phyloP scores from a whole-genome alignment of 2,797 vertebrate genomes.

The Ibycter americanus region DNA sequence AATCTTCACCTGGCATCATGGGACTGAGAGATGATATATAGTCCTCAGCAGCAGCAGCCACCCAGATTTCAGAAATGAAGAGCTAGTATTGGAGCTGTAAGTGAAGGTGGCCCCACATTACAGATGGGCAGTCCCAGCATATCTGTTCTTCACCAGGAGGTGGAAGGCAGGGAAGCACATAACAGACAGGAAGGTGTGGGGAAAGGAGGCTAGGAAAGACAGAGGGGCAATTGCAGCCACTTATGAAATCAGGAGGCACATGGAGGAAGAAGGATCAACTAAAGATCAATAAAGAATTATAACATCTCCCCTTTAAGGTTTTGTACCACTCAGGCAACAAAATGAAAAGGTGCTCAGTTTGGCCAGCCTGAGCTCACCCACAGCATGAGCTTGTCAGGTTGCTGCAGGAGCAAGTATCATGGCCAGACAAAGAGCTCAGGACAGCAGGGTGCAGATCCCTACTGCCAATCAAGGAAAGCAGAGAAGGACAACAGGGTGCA shows the following conservation, averaged over 20 bases:
- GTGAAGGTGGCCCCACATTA: neutral
- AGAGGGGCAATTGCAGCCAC: neutral
- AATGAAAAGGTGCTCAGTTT: neutral
- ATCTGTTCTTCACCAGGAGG: neutral
- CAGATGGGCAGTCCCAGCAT: neutral
- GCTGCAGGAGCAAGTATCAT: neutral
- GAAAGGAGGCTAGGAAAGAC: neutral
- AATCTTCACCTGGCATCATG: neutral
- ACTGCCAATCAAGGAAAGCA: neutral
- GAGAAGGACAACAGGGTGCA: neutral
- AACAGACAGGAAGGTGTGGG: neutral
- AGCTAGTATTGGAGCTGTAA: neutral
- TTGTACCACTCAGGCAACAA: neutral
- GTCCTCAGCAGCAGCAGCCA: neutral
- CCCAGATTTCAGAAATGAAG: neutral
- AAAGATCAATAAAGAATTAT: neutral
- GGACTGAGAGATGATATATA: neutral
- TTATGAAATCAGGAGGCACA: neutral
- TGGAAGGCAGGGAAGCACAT: neutral
- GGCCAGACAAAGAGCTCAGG: neutral
- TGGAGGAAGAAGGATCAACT: neutral
- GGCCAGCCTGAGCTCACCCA: neutral
- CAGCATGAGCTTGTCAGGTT: neutral
- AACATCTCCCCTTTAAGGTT: neutral
- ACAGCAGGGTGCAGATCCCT: neutral